Percentiles rank a stretch among this genome's conserved stretches.
Evolutionary conservation across 1,140 invertebrate genomes (phyloP).

Genomic region (Drosophila carrolli): DNA sequence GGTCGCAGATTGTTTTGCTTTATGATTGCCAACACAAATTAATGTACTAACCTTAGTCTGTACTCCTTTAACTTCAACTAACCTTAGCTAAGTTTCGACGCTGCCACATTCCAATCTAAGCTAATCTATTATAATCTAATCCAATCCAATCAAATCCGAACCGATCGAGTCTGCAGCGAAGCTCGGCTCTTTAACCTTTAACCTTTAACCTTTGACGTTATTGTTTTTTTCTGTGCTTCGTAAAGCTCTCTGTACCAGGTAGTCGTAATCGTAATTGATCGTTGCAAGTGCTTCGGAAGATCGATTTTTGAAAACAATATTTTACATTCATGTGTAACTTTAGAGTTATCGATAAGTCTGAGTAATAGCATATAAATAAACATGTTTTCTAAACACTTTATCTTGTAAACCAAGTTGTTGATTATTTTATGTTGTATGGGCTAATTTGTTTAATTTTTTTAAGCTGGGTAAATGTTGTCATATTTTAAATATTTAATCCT

Average conservation of each 20-base stretch:
- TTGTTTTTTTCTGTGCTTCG: constrained; percentile 1
- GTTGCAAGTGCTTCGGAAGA: constrained; percentile 26
- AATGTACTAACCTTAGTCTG: constrained; percentile 36
- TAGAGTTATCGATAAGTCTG: constrained; percentile 79
- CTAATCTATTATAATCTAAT: constrained; percentile 3
- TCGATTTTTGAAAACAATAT: constrained; percentile 38
- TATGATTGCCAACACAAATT: constrained; percentile 48
- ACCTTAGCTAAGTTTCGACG: constrained; percentile 32
- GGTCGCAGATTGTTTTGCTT: constrained; percentile 42
- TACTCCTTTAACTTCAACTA: constrained; percentile 30
- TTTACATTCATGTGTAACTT: constrained; percentile 75
- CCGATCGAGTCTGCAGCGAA: constrained; percentile 13
- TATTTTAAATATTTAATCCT: too few species aligned
- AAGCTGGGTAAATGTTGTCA: too few species aligned
- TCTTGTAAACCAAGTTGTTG: constrained; percentile 16
- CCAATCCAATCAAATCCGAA: constrained; percentile 1
- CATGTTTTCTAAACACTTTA: constrained; percentile 59
- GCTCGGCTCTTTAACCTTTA: constrained; percentile 14
- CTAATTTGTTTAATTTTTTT: too few species aligned
- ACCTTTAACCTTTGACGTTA: not conserved
- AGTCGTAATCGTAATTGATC: constrained; percentile 10
- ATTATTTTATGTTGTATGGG: not conserved
- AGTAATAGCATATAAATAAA: constrained; percentile 74
- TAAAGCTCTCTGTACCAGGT: constrained; percentile 22
- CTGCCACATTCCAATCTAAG: constrained; percentile 61